phyloP scores from a whole-genome alignment of 2,797 vertebrate species.

The Tamandua tetradactyla region DNA sequence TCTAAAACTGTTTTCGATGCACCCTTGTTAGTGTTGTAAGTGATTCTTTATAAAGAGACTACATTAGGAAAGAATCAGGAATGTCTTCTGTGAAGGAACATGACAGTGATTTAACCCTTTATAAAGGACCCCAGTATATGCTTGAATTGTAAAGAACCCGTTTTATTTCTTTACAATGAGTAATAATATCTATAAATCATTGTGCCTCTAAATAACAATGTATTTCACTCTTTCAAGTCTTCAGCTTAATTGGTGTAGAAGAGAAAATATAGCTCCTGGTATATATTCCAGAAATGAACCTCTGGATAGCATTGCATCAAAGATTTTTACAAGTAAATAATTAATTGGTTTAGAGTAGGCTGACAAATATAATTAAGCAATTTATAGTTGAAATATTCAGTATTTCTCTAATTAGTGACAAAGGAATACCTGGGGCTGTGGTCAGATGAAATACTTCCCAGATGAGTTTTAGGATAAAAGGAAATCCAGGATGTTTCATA shows the following conservation, averaged over 20 bases:
- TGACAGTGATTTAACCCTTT: neutral
- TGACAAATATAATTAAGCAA: slow-evolving; percentile 77
- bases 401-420: slow-evolving; percentile 77
- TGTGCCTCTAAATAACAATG: neutral
- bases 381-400: slow-evolving; percentile 70
- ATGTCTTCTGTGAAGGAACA: neutral
- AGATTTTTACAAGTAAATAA: slow-evolving; percentile 66
- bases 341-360: slow-evolving; percentile 72
- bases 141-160: neutral
- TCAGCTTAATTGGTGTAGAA: slow-evolving; percentile 26
- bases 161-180: neutral
- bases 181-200: neutral
- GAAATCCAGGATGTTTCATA: slow-evolving; percentile 56
- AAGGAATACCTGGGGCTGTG: slow-evolving; percentile 75
- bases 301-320: slow-evolving; percentile 56
- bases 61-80: neutral
- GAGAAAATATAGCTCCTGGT: slow-evolving; percentile 49
- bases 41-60: neutral
- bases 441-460: slow-evolving; percentile 71
- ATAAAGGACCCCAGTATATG: neutral
- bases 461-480: slow-evolving; percentile 70
- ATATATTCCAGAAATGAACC: slow-evolving; percentile 47
- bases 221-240: neutral
- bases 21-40: neutral
- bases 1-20: neutral